Conservation (phyloP, 1,140 invertebrate species). For the Vollenhovia emeryi region DNA sequence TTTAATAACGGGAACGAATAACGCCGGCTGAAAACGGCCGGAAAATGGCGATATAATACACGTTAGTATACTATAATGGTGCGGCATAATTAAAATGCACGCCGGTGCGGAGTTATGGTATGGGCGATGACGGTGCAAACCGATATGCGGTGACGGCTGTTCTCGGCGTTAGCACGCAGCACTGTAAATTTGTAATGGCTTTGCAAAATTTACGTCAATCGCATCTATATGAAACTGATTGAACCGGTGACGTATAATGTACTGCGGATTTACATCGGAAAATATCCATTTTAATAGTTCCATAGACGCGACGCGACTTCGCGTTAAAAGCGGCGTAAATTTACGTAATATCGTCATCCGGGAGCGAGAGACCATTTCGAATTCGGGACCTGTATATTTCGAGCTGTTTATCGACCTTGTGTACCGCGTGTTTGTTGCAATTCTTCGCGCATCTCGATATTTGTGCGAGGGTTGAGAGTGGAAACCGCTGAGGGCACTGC, state of each 20-base stretch:
- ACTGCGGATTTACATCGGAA: slow-evolving; percentile 19
- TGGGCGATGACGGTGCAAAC: slow-evolving; percentile 30
- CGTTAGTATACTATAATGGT: slow-evolving; percentile 18
- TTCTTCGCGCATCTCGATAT: no score
- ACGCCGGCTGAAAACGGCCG: neutral
- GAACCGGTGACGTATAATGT: slow-evolving; percentile 31
- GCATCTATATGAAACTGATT: slow-evolving; percentile 43
- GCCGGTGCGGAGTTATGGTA: slow-evolving; percentile 24
- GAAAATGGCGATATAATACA: slow-evolving; percentile 41
- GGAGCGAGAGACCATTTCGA: neutral
- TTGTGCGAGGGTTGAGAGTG: no score
- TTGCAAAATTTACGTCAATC: slow-evolving; percentile 57
- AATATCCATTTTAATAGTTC: slow-evolving; percentile 37
- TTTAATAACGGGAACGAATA: slow-evolving; percentile 33
- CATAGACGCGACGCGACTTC: neutral
- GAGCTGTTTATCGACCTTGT: neutral
- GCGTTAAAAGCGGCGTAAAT: slow-evolving; percentile 8
- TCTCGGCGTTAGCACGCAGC: slow-evolving; percentile 38
- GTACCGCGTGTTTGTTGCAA: no score
- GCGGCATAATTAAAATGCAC: slow-evolving; percentile 49
- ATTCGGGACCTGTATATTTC: neutral
- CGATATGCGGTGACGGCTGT: slow-evolving; percentile 54
- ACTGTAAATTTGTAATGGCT: slow-evolving; percentile 54
- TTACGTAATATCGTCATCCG: neutral
- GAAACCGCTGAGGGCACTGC: no score